These are phyloP conservation scores for Lagodon rhomboides DNA, from an alignment of 2,797 vertebrate genomes.

Conservation along the genomic window DNA sequence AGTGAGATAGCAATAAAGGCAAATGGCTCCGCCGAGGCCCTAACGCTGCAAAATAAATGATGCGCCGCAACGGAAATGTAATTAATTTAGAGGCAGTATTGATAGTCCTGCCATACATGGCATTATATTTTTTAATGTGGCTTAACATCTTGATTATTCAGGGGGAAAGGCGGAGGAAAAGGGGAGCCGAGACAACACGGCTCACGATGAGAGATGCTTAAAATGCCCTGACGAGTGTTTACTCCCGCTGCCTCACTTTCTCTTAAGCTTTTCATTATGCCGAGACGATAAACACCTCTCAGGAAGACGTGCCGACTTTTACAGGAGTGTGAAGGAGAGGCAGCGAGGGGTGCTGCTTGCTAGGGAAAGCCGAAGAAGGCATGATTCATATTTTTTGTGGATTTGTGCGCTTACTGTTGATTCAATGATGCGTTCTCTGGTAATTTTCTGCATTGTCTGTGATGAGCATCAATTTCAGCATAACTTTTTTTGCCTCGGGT, in stretches of 20 bases:
- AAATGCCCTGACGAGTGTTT: slow-evolving; percentile 82
- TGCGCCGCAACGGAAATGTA: slow-evolving; percentile 98
- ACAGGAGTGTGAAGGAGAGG: slow-evolving; percentile 58
- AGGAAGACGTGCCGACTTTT: slow-evolving; percentile 70
- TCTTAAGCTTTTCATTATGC: slow-evolving; percentile 87
- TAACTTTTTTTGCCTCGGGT: background rate
- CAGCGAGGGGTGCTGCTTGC: slow-evolving; percentile 40
- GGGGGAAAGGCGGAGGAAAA: slow-evolving; percentile 69
- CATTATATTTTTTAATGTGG: slow-evolving; percentile 98
- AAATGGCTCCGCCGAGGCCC: slow-evolving; percentile 98
- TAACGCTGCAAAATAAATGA: slow-evolving; percentile 98
- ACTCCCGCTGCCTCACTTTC: slow-evolving; percentile 80
- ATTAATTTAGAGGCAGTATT: slow-evolving; percentile 99
- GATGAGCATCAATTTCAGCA: slow-evolving; percentile 12
- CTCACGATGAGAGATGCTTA: slow-evolving; percentile 81
- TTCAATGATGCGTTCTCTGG: slow-evolving; percentile 18
- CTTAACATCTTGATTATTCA: slow-evolving; percentile 96
- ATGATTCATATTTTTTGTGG: slow-evolving; percentile 51
- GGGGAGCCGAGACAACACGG: slow-evolving; percentile 73
- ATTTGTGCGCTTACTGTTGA: slow-evolving; percentile 41
- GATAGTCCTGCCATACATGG: slow-evolving; percentile 98
- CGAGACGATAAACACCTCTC: slow-evolving; percentile 76
- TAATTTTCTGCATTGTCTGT: slow-evolving; percentile 18
- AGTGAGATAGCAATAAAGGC: slow-evolving; percentile 97
- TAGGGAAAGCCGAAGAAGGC: slow-evolving; percentile 33